Evolutionary conservation across 2,113 vertebrate species (phyloP), one percentile per base, ranked within the genome.

Genomic region (Chionis minor): DNA sequence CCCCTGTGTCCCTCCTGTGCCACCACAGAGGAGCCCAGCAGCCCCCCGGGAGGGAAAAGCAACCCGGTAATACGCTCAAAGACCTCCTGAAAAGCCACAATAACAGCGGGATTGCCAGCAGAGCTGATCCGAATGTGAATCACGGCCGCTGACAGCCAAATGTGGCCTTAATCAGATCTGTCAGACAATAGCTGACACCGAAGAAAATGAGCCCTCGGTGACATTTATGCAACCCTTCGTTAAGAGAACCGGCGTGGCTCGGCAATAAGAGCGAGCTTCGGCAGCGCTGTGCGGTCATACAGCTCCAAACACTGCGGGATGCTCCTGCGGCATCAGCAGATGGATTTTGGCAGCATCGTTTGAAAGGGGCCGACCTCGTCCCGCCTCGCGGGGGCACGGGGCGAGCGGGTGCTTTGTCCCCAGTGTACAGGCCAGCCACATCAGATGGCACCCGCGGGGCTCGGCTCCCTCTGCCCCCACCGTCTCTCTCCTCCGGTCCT

Each of bases 261-360:
- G 0, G 1, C 58, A 65, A 0, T 8, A 40, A 79, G 52, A 44
- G 38, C 0, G 0, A 56, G 67, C 15, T 28, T 12, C 0, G 18
- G 58, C 75, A 71, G 47, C 11, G 22, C 49, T 51, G 49, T 24
- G 49, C 49, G 73, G 70, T 22, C 75, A 51, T 5, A 32, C 24
- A 15, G 91, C 73, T 91, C 73, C 72, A 22, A 22, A 12, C 12
- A 6, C 63, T 3, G 10, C 8, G 4, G 70, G 65, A 66, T 21
- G 49, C 55, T 80, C 49, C 82, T 38, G 49, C 4, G 2, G 9
- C 8, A 8, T n/a, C 89, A 55, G 55, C 73, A 81, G 20, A 51
- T 12, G 17, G 30, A n/a, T 75, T 75, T 7, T 52, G 71, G 71
- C 66, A 94, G 67, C 51, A 33, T 10, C 14, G 3, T 73, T 54